Evolutionary conservation across 2,888 invertebrate genomes (phyloP).

Genomic region (Eueremaeus valkanovi): DNA sequence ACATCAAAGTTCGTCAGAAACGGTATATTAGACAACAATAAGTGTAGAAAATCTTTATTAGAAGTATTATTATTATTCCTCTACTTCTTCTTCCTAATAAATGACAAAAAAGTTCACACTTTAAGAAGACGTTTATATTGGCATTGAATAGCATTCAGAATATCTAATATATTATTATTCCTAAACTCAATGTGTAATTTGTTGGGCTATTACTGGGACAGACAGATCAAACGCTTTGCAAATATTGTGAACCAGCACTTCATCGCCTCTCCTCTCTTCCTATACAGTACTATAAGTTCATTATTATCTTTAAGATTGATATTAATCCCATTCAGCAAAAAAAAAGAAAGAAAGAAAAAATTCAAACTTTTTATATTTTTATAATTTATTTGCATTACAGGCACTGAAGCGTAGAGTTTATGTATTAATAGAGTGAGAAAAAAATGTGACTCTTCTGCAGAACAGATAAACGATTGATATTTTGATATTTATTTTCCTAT

Average conservation of each 20-base stretch:
- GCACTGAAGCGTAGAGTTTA: neutral
- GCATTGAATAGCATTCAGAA: neutral
- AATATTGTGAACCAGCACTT: neutral
- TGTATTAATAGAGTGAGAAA: neutral
- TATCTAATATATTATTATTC: no score
- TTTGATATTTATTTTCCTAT: neutral
- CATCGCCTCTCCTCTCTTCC: no score
- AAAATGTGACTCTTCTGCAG: neutral
- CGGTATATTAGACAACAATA: neutral
- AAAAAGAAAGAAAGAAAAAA: neutral
- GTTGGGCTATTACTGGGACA: neutral
- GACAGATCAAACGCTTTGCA: neutral
- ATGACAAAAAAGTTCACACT: constrained; percentile 17
- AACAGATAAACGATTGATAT: constrained; percentile 23
- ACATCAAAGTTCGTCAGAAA: neutral
- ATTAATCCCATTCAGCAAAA: neutral
- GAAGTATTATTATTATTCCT: neutral
- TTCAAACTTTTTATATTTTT: neutral
- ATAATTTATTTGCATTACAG: neutral
- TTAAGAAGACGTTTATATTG: neutral
- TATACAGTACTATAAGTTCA: neutral
- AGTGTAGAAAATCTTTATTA: neutral
- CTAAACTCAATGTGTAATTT: no score
- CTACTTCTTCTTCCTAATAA: neutral
- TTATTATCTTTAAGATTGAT: neutral